Base-by-base conservation (phyloP, 1,140 invertebrate species). In the Hypsibius dujardini region DNA sequence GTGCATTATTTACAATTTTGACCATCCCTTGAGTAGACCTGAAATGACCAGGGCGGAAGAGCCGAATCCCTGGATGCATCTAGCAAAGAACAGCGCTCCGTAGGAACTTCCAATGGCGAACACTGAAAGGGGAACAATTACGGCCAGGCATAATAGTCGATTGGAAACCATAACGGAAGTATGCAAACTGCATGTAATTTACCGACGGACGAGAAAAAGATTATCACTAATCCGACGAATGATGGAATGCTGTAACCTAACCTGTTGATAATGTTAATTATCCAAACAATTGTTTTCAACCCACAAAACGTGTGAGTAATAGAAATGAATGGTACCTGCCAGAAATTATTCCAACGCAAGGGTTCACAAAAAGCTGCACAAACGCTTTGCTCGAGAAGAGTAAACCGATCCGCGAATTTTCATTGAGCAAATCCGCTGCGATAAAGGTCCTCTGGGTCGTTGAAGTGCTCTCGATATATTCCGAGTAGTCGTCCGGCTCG, bases 311-410 rank as follows among this genome's bases (percentile, higher is more conserved):
- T 28, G 28, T 28, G 28, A 28, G 28, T 28, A 28, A 28, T 28
- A 28, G 28, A 28, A 28, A 28, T 28, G 28, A 28, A 28, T 28
- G 46, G 62, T 75, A 82, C 81, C 80, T 81, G 74, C 82, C 82
- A 1, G 87, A 88, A 40, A 88, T 76, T 72, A 84, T 84, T 46
- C 89, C 90, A 59, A 92, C 84, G 56, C 89, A 82, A 1, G 90
- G 89, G 80, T 92, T 93, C 74, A 87, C 83, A 72, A 89, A 78
- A 73, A 93, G 83, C 81, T 94, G 90, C 3, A 92, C 85, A 50
- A 92, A 79, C 46, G 90, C 89, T 81, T 92, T 92, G 46, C 88
- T 89, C 56, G 90, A 89, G 73, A 92, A 83, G 73, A 94, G 80
- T 15, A 90, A 78, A 40, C 90, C 90, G 47, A 92, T 84, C 75